Evolutionary conservation across 2,888 invertebrate species (phyloP), one percentile per base, ranked within the genome.

Genomic region (Linnaemya tessellans): DNA sequence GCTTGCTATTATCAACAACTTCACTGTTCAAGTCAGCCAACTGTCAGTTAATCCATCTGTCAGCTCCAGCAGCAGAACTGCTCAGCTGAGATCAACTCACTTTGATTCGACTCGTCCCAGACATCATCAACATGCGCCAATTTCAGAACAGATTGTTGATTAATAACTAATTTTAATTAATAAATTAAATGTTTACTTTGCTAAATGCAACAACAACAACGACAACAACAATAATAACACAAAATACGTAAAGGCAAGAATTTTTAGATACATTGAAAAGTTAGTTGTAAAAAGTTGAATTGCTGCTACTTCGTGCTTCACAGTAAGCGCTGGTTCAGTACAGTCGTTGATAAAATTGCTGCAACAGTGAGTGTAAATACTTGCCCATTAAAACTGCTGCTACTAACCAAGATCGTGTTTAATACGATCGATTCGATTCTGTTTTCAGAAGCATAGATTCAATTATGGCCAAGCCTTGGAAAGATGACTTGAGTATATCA

Each of bases 91-190:
- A 22, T 71, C 54, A 68, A 35, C 30, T 51, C 51, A 41, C 25
- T 41, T 49, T 64, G 35, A 56, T 38, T 62, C 60, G 68, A 49
- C 64, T 73, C 80, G 58, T 80, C 75, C 65, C 65, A 75, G 64
- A 62, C 83, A 65, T 84, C 75, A 70, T 58, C 80, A 71, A 67
- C 65, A 80, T 80, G 70, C 65, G 75, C 71, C 71, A 80, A 83
- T 80, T 83, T 73, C n/a, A 78, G 73, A 86, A 84, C 81, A 81
- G 78, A 84, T 78, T 84, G 65, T 82, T 86, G 86, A 86, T 86
- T 84, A 84, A 86, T 84, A 67, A 77, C 71, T 73, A 68, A 82
- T 75, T 79, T 86, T 82, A 86, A 84, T 84, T 79, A 86, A 84
- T 84, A 64, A 84, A 82, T 65, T 41, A 74, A 67, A 82, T 73